A percentile compares a stretch with the other conserved stretches of the same genome.
Evolutionary conservation across 2,797 vertebrate genomes (phyloP).

Genomic region (Dermochelys coriacea): DNA sequence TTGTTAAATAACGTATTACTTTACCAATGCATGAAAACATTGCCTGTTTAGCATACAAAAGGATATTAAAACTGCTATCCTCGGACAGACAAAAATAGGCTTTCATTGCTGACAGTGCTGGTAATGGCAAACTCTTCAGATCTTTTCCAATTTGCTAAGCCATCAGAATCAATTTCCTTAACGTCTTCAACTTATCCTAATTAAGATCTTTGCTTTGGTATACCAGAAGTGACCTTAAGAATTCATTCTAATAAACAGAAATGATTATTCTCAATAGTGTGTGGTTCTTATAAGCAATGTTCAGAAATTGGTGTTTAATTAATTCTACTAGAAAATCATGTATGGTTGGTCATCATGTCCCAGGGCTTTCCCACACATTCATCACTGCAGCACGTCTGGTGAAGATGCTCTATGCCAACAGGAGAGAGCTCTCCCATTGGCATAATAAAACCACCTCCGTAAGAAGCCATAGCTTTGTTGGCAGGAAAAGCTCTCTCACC

Average conservation of each 20-base stretch:
- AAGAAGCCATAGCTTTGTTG: too few relatives aligned
- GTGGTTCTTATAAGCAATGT: not conserved
- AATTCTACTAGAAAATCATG: not conserved
- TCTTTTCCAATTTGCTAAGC: conserved; percentile 74
- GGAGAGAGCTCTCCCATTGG: too few relatives aligned
- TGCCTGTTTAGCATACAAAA: conserved; percentile 68
- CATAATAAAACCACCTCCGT: too few relatives aligned
- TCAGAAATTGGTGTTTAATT: conserved; percentile 29
- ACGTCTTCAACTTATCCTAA: conserved; percentile 83
- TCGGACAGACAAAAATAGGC: conserved; percentile 69
- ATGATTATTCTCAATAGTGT: not conserved
- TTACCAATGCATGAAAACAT: conserved; percentile 55
- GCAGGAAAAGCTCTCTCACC: too few relatives aligned
- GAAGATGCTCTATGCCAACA: too few relatives aligned
- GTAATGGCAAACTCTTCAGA: conserved; percentile 72
- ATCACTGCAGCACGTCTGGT: too few relatives aligned
- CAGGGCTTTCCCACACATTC: too few relatives aligned
- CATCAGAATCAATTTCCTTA: conserved; percentile 79
- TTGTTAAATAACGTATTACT: conserved; percentile 67
- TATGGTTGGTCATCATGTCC: not conserved
- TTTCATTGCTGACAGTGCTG: conserved; percentile 70
- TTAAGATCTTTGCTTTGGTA: conserved; percentile 81
- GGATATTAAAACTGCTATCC: conserved; percentile 68
- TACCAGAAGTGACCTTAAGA: conserved; percentile 47
- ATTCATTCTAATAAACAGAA: conserved; percentile 58